Evolutionary conservation across 2,888 invertebrate species (phyloP).

Genomic region (Autographa gamma): DNA sequence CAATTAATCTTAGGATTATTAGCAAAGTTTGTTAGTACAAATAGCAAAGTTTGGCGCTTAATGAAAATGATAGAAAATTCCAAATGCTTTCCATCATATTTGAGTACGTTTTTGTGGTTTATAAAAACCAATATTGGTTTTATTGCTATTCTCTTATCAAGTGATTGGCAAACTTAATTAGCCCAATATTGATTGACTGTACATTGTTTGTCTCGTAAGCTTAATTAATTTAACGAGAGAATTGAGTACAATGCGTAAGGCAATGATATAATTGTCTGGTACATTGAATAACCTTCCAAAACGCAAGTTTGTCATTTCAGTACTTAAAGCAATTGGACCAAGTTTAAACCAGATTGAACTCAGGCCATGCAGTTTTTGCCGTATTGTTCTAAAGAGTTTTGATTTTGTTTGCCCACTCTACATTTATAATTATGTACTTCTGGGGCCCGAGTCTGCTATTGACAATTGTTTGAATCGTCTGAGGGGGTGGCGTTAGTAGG

Average conservation of each 20-base stretch:
- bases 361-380: constrained; percentile 16
- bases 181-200: background rate
- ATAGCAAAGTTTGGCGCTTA: too few relatives aligned
- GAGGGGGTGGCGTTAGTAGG: too few relatives aligned
- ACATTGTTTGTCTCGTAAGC: background rate
- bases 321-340: constrained; percentile 32
- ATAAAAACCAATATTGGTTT: background rate
- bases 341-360: constrained; percentile 41
- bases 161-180: background rate
- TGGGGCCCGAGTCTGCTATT: too few relatives aligned
- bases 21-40: too few relatives aligned
- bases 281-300: constrained; percentile 34
- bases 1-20: too few relatives aligned
- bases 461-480: too few relatives aligned
- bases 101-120: too few relatives aligned
- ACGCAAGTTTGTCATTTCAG: constrained; percentile 35
- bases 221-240: constrained; percentile 9
- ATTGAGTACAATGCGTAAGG: constrained; percentile 28
- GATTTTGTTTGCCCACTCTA: background rate
- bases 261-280: constrained; percentile 37
- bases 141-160: background rate
- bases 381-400: background rate
- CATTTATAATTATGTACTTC: too few relatives aligned
- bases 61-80: too few relatives aligned
- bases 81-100: too few relatives aligned